These are phyloP conservation scores for Brachionus calyciflorus DNA, from an alignment of 1,140 invertebrate species.

Conservation along the genomic window DNA sequence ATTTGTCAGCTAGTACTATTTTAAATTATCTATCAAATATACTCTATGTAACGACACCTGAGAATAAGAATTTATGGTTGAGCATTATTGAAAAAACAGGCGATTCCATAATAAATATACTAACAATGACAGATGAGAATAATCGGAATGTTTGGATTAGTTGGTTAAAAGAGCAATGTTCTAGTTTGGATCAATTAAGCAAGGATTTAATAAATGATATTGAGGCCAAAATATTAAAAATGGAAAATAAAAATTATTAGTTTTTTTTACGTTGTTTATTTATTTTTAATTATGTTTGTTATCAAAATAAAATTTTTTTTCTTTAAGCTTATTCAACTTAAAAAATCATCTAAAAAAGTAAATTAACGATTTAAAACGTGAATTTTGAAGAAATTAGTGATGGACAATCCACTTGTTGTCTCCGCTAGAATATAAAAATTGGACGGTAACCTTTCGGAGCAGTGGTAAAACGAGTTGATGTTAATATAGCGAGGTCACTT, in stretches of 20 bases:
- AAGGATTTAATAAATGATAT: slow-evolving; percentile 34
- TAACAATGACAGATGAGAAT: slow-evolving; percentile 12
- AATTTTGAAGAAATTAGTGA: too few species aligned
- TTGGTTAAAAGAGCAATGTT: slow-evolving; percentile 29
- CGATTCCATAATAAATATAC: background rate
- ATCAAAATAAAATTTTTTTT: slow-evolving; percentile 1
- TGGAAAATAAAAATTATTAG: slow-evolving; percentile 31
- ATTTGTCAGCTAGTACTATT: background rate
- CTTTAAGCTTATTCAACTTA: too few species aligned
- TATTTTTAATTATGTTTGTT: background rate
- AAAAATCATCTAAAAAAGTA: too few species aligned
- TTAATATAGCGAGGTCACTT: too few species aligned
- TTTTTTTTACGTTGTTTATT: slow-evolving; percentile 4
- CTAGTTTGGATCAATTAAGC: slow-evolving; percentile 20
- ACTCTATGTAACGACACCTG: background rate
- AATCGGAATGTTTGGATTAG: slow-evolving; percentile 19
- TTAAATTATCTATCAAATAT: slow-evolving; percentile 11
- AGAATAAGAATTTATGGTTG: slow-evolving; percentile 35
- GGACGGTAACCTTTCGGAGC: too few species aligned
- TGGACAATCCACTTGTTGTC: too few species aligned
- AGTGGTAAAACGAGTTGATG: too few species aligned
- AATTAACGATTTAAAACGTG: too few species aligned
- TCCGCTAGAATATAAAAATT: too few species aligned
- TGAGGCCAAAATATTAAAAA: slow-evolving; percentile 21
- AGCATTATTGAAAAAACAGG: slow-evolving; percentile 22